Evolutionary conservation across 2,113 vertebrate genomes (phyloP), one percentile per base, ranked within the genome.

Genomic region (Cyanoramphus novaezelandiae): DNA sequence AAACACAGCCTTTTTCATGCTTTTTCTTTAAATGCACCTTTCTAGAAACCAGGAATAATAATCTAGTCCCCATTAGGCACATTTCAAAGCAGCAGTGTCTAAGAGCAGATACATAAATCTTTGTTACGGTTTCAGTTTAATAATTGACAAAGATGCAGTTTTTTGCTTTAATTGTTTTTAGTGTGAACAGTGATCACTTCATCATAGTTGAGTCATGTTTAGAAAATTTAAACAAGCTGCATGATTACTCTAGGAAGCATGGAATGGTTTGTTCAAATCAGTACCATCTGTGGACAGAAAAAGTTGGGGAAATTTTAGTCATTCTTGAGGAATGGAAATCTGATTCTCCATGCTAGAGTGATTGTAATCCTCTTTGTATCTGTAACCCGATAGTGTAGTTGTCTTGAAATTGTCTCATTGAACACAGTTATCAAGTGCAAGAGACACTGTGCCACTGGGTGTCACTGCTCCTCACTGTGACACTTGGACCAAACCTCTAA

Each of bases 251-350:
- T 96, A 98, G 97, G 97, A 98, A 98, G 92, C 97, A 98, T 93
- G 97, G 97, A 97, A 97, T 96, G 88, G 88, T 97, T 97, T 97
- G 95, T 97, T 98, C 97, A 98, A 98, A 98, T 98, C 96, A 97
- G 90, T 97, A 98, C 97, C 98, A 98, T 98, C 98, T 98, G 98
- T 97, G 97, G 77, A 52, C 67, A 96, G 94, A 98, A 96, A 97
- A 97, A 92, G 86, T 93, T 85, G 52, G 93, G 96, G 92, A 90
- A 90, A 96, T 97, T 98, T 98, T 97, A 97, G 97, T 98, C 97
- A 98, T 97, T 98, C 98, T 97, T 95, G 97, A 98, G 96, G 98
- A 98, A 98, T 98, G 97, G 97, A 97, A 98, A 98, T 97, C 94
- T 97, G 97, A 98, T 98, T 98, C 97, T 97, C 95, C 98, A 97